Base-by-base conservation (phyloP, 2,888 invertebrate species). In the Cantharis nigra region DNA sequence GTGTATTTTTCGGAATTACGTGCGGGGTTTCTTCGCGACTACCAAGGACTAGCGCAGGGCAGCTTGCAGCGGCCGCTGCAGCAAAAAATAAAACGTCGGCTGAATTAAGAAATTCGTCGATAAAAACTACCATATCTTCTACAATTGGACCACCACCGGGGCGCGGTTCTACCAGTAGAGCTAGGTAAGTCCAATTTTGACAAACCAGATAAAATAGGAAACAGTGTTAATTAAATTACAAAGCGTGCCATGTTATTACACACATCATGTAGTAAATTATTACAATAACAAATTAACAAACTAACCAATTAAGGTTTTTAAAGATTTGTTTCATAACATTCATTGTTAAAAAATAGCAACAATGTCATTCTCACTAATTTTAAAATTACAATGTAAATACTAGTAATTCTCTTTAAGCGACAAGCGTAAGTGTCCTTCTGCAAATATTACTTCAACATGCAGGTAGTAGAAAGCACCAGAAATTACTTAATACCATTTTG, bases 41-140 rank as follows among this genome's bases (percentile, higher is more conserved):
- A 78, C 91, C 92, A 72, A 89, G 92, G 80, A 90, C 92, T 81
- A 91, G 92, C 85, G 90, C 92, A 82, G 91, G 89, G 82, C 91
- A 91, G 84, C 86, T 91, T 80, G 89, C 89, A 28, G 88, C 88
- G 7, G 87, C 86, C 16, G 88, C 87, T 16, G 87, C 87, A 65
- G 87, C 88, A 5, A 87, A 88, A 80, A 89, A 89, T 78, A 87
- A 87, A 80, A 88, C 88, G 20, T 83, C 85, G 63, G 78, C 85
- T 26, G 86, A 88, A 80, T 81, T 87, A 72, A 83, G 88, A 70
- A 86, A 83, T 67, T 67, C 78, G 28, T 75, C n/a, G 75, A 76
- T 63, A 80, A 79, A 76, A 70, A 63, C 70, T 67, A 82, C 82
- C 2, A 79, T 82, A 49, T 81, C 83, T 65, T 80, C 84, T 65